These are phyloP conservation scores for Drosophila ezoana DNA, from an alignment of 2,888 invertebrate genomes.

Conservation along the genomic window DNA sequence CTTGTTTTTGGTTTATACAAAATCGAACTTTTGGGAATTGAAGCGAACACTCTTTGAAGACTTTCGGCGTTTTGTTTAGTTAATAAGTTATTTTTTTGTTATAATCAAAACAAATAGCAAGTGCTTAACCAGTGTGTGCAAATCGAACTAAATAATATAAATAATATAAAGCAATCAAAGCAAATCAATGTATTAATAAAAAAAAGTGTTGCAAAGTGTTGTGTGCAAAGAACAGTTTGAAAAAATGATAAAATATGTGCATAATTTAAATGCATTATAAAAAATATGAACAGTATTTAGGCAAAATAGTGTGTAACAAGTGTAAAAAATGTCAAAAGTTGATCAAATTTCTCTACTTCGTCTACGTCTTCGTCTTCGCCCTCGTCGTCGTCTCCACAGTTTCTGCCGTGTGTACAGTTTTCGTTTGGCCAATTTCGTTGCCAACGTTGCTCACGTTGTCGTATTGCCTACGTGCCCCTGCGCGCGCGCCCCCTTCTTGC, in stretches of 20 bases:
- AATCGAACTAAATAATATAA: constrained; percentile 38
- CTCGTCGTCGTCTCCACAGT: constrained; percentile 22
- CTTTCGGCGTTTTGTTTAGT: constrained; percentile 38
- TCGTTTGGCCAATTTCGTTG: constrained; percentile 51
- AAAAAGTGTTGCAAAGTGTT: constrained; percentile 42
- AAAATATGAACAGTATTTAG: constrained; percentile 11
- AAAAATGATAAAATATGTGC: constrained; percentile 9
- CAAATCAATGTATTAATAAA: constrained; percentile 7
- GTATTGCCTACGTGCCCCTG: constrained; percentile 67
- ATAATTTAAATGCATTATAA: constrained; percentile 1
- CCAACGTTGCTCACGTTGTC: constrained; percentile 38
- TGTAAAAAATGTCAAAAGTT: constrained; percentile 30
- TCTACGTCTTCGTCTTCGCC: constrained; percentile 21
- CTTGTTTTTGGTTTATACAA: constrained; percentile 48
- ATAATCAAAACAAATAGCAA: constrained; percentile 13
- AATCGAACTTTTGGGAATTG: constrained; percentile 44
- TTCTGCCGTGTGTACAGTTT: constrained; percentile 54
- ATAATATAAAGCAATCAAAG: constrained; percentile 17
- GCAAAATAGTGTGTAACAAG: constrained; percentile 19
- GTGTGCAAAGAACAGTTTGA: constrained; percentile 51
- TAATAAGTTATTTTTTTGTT: constrained; percentile 46
- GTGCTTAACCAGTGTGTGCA: constrained; percentile 39
- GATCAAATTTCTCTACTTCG: constrained; percentile 33
- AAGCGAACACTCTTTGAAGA: constrained; percentile 83
- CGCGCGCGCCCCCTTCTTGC: constrained; percentile 36